phyloP scores from a whole-genome alignment of 2,888 invertebrate genomes.

The Caenorhabditis afra region DNA sequence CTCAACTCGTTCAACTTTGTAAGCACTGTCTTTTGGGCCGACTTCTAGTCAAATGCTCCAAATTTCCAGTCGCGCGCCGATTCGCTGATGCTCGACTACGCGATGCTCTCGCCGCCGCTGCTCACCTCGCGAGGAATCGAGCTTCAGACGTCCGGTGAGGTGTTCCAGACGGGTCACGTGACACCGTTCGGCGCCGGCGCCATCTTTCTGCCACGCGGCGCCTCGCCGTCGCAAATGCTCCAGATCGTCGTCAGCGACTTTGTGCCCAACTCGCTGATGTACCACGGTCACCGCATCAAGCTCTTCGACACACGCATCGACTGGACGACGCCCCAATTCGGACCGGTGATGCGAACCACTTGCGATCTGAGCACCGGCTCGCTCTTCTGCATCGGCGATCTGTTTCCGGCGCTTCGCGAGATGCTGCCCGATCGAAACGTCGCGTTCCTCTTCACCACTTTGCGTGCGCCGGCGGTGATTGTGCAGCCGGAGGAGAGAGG shows the following conservation, averaged over 20 bases:
- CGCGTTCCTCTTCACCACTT: conserved; percentile 70
- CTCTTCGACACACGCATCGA: conserved; percentile 79
- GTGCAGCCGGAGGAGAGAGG: conserved; percentile 66
- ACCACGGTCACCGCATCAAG: conserved; percentile 78
- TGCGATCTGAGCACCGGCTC: conserved; percentile 74
- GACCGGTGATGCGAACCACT: conserved; percentile 79
- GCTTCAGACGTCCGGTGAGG: conserved; percentile 74
- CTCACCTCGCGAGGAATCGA: conserved; percentile 72
- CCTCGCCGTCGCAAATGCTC: conserved; percentile 57
- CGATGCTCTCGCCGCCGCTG: conserved; percentile 66
- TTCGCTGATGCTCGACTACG: conserved; percentile 76
- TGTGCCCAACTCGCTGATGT: conserved; percentile 78
- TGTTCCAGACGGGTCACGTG: conserved; percentile 45
- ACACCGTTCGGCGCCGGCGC: conserved; percentile 70
- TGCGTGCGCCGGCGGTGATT: conserved; percentile 65
- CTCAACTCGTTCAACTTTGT: conserved; percentile 67
- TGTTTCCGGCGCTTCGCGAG: conserved; percentile 77
- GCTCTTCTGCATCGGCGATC: conserved; percentile 78
- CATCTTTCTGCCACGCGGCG: conserved; percentile 47
- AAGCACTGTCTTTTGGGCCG: conserved; percentile 14
- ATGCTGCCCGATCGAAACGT: conserved; percentile 72
- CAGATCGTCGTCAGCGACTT: conserved; percentile 77
- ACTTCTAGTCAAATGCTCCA: too few relatives aligned
- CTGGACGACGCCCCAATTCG: conserved; percentile 78
- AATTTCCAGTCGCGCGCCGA: conserved; percentile 76